Conservation (phyloP, 53 echinoderm and acorn worm genomes). For the Henricia sp. region DNA sequence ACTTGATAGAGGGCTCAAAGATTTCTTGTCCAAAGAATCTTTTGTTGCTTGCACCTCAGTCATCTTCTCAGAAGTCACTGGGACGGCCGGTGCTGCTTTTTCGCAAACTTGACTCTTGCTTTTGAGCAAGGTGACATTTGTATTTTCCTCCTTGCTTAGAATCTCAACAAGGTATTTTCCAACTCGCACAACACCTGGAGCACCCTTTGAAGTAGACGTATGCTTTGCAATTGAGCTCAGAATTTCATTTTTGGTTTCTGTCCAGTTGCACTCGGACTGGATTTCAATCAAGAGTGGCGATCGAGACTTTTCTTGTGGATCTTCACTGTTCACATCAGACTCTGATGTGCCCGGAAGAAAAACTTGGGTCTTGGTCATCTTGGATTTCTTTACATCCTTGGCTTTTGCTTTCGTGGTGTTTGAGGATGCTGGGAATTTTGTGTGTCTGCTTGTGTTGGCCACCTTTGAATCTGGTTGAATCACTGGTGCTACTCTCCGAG, state of each 20-base stretch:
- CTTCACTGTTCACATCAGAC: slow-evolving; percentile 3
- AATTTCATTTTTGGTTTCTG: slow-evolving; percentile 49
- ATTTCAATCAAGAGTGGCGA: slow-evolving; percentile 70
- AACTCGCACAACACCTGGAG: slow-evolving; percentile 33
- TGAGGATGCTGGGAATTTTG: slow-evolving; percentile 22
- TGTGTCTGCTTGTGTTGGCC: too few relatives aligned
- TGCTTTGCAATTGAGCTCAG: slow-evolving; percentile 59
- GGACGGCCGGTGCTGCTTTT: background rate
- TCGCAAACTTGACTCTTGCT: background rate
- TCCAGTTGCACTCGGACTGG: slow-evolving; percentile 68
- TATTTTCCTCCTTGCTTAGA: slow-evolving; percentile 34
- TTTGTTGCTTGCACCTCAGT: background rate
- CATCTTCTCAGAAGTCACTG: background rate
- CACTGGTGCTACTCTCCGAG: background rate
- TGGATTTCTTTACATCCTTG: background rate
- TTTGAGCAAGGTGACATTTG: background rate
- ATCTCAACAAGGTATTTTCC: slow-evolving; percentile 64
- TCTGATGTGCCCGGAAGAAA: slow-evolving; percentile 29
- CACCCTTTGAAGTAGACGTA: slow-evolving; percentile 3
- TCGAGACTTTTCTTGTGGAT: background rate
- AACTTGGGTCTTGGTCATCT: slow-evolving; percentile 31
- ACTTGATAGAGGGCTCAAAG: too few relatives aligned
- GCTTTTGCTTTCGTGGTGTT: background rate
- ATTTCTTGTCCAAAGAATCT: background rate
- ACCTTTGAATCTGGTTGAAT: background rate